Percentiles rank a stretch among this genome's conserved stretches.
Evolutionary conservation across 1,140 invertebrate genomes (phyloP).

Genomic region (Tetragnatha versicolor): DNA sequence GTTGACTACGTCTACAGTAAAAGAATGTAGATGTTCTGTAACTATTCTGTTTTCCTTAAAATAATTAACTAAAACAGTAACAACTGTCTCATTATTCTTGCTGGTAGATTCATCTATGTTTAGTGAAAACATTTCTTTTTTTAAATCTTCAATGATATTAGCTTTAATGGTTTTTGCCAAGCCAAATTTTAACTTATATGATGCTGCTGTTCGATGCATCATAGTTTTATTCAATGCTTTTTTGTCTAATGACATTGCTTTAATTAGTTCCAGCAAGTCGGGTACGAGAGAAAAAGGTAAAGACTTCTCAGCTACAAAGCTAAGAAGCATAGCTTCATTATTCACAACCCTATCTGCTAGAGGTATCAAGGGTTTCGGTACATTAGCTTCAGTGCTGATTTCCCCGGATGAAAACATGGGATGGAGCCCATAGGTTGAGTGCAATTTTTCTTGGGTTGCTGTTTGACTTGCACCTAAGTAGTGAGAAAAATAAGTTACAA

Average conservation of each 20-base stretch:
- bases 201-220: neutral
- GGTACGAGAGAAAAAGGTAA: neutral
- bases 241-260: neutral
- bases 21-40: neutral
- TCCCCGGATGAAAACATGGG: neutral
- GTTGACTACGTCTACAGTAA: neutral
- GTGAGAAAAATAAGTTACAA: no score
- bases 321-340: neutral
- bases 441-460: neutral
- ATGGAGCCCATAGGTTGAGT: neutral
- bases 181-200: conserved; percentile 9
- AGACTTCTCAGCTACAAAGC: neutral
- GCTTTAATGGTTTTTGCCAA: neutral
- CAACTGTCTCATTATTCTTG: neutral
- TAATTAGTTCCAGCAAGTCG: neutral
- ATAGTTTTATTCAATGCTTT: neutral
- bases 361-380: neutral
- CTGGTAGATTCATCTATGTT: conserved; percentile 7
- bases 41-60: neutral
- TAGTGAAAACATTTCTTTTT: neutral
- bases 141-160: neutral
- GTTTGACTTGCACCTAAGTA: no score
- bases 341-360: neutral
- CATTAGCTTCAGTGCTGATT: neutral
- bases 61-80: neutral